Evolutionary conservation across 2,888 invertebrate species (phyloP).

Genomic region (Limnephilus auricula): DNA sequence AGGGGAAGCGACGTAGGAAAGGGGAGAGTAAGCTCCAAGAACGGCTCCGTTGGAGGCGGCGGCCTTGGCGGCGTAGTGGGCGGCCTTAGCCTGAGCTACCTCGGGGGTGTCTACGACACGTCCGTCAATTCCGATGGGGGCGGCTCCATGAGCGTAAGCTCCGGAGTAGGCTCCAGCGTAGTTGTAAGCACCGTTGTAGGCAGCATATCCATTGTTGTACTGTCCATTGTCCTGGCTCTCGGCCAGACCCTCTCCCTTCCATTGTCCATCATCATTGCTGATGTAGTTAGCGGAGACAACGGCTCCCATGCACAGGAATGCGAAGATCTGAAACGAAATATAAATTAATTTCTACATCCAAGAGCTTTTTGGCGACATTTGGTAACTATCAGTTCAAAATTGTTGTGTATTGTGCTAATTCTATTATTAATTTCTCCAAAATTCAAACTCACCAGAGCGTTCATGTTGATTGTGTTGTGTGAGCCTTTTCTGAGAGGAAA

Average conservation of each 20-base stretch:
- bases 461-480: not conserved
- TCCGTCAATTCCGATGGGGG: not conserved
- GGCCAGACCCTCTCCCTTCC: slow-evolving; percentile 56
- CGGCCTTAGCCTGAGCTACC: slow-evolving; percentile 48
- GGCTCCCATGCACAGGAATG: slow-evolving; percentile 52
- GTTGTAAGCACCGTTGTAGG: not conserved
- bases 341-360: not conserved
- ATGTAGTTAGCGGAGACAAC: slow-evolving; percentile 67
- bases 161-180: slow-evolving; percentile 24
- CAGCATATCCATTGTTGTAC: not conserved
- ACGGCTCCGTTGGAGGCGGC: too few relatives aligned
- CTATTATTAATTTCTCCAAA: too few relatives aligned
- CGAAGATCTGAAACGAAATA: not conserved
- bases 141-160: slow-evolving; percentile 16
- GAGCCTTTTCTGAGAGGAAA: slow-evolving; percentile 18
- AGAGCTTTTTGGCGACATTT: not conserved
- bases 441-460: slow-evolving; percentile 17
- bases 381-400: too few relatives aligned
- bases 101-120: slow-evolving; percentile 53
- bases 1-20: too few relatives aligned
- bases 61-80: slow-evolving; percentile 40
- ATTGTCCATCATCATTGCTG: slow-evolving; percentile 53
- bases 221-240: slow-evolving; percentile 53
- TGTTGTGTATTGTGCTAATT: too few relatives aligned
- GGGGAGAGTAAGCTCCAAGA: too few relatives aligned